Evolutionary conservation across 2,113 vertebrate species (phyloP), one percentile per base, ranked within the genome.

Genomic region (Zosterops hypoxanthus): DNA sequence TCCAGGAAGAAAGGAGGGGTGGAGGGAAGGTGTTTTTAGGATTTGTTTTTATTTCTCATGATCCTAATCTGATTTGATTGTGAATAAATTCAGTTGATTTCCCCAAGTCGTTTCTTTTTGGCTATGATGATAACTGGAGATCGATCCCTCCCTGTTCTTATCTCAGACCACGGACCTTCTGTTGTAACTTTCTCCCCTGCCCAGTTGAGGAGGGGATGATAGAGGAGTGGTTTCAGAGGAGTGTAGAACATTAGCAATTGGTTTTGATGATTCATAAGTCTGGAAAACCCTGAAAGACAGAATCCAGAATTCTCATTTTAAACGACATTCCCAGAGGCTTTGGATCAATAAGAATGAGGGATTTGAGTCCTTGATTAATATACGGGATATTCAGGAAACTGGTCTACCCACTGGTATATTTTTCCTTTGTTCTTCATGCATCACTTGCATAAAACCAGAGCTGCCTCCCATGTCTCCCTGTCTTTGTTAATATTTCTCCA

Each of bases 201-300:
- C 22, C 9, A 22, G 6, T 5, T 78, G 36, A 52, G 23, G 8
- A 78, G 19, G 5, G 19, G 5, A 39, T 64, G 65, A n/a, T 14
- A n/a, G 23, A 42, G 14, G 6, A 23, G 26, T 91, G 64, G 86
- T 94, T 97, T 95, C 76, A 92, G 64, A 92, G 28, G 18, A 29
- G 11, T 71, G 20, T 68, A 68, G 41, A 79, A 25, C 66, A 75
- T 91, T 82, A 86, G 18, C 73, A 79, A 26, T 28, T 76, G 81
- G 15, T 41, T 94, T 94, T 85, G 69, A 82, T 33, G 41, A 56
- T 87, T 88, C 68, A 63, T 79, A 46, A 90, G 84, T 13, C 49
- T 86, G 29, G 44, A 82, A 85, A 65, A 19, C 1, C 6, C 42
- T 80, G 42, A 78, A 83, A 73, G 52, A 65, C 33, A 68, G 44